Percentiles rank a stretch among this genome's conserved stretches.
Evolutionary conservation across 2,797 vertebrate genomes (phyloP).

Genomic region (Phalloptychus januarius): DNA sequence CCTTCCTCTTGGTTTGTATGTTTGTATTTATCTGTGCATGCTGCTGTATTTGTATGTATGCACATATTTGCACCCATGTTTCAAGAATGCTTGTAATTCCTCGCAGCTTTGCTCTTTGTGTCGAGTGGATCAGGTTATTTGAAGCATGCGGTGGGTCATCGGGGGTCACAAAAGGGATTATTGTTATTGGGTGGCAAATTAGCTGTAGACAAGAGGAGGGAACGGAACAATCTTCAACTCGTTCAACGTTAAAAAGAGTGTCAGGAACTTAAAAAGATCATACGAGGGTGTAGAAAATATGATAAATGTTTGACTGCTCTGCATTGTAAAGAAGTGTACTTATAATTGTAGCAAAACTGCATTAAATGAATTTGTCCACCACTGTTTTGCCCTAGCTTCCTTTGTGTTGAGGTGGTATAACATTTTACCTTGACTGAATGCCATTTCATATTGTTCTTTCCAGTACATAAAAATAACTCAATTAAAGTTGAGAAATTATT

Average conservation of each 20-base stretch:
- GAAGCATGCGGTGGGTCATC: conserved; percentile 49
- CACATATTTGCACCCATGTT: conserved; percentile 39
- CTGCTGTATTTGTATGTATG: conserved; percentile 11
- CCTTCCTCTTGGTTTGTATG: conserved; percentile 21
- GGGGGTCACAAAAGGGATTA: conserved; percentile 66
- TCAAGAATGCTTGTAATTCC: conserved; percentile 75
- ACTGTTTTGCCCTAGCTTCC: background rate
- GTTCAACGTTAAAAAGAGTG: background rate
- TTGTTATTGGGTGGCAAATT: conserved; percentile 62
- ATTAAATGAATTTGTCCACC: background rate
- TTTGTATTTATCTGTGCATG: conserved; percentile 10
- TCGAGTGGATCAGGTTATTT: conserved; percentile 64
- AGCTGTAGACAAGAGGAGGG: conserved; percentile 25
- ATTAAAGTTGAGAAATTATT: background rate
- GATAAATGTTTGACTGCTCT: background rate
- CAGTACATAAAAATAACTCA: background rate
- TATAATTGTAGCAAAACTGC: background rate
- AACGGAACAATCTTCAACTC: conserved; percentile 3
- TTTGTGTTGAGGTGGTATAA: background rate
- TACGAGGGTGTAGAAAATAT: background rate
- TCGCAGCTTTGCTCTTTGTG: conserved; percentile 58
- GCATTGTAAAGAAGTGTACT: background rate
- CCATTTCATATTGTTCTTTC: background rate
- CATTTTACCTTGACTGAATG: background rate
- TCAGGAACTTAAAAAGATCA: background rate